phyloP scores from a whole-genome alignment of 1,140 invertebrate species.

The Chrysoperla carnea region DNA sequence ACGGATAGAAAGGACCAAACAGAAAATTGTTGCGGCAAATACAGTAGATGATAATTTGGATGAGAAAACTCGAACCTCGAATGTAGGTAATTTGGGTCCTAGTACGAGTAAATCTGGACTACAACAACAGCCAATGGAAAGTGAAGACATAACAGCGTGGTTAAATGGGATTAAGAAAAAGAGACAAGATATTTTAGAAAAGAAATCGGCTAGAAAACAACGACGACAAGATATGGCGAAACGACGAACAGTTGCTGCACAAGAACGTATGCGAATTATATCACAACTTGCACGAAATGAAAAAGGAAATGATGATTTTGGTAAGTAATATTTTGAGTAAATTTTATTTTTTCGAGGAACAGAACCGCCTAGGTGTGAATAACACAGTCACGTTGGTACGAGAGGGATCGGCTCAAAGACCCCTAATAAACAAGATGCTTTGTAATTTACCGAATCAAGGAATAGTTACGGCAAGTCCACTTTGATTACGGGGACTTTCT shows the following conservation, averaged over 20 bases:
- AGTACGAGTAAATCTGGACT: no score
- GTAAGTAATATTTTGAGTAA: constrained; percentile 21
- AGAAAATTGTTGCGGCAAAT: constrained; percentile 54
- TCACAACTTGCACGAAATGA: constrained; percentile 69
- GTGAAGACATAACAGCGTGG: constrained; percentile 51
- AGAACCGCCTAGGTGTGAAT: no score
- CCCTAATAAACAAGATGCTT: no score
- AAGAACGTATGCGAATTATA: constrained; percentile 86
- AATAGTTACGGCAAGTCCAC: no score
- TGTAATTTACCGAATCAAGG: no score
- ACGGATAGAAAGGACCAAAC: constrained; percentile 61
- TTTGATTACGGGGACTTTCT: no score
- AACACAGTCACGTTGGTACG: no score
- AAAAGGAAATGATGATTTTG: constrained; percentile 84
- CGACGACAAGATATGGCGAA: constrained; percentile 74
- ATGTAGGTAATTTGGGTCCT: constrained; percentile 27
- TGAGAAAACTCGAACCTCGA: constrained; percentile 30
- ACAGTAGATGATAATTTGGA: constrained; percentile 40
- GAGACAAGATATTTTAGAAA: constrained; percentile 47
- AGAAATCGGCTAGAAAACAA: constrained; percentile 50
- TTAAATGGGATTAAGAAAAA: constrained; percentile 43
- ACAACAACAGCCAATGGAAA: constrained; percentile 24
- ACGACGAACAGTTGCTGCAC: constrained; percentile 71
- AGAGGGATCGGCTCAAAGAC: no score
- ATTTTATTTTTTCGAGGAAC: no score